Percentiles rank a stretch among this genome's conserved stretches.
Conservation (phyloP, 2,113 vertebrate genomes). For the Chroicocephalus ridibundus region DNA sequence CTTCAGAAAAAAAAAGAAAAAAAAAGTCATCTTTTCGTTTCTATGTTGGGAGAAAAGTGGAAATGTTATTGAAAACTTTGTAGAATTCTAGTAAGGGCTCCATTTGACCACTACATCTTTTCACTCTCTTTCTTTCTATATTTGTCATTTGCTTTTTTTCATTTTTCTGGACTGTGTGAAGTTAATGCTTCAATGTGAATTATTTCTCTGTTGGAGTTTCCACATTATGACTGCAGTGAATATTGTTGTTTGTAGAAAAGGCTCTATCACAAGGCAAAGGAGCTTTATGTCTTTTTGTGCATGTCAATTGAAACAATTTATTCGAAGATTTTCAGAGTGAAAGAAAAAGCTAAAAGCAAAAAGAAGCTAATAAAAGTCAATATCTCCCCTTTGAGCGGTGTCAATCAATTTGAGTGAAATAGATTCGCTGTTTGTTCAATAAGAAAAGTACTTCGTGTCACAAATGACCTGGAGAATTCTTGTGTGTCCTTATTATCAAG, state of each 20-base stretch:
- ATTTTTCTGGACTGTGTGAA: not conserved
- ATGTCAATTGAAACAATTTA: constrained; percentile 15
- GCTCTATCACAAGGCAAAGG: not conserved
- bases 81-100: not conserved
- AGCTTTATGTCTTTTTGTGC: not conserved
- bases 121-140: not conserved
- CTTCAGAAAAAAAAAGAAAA: not conserved
- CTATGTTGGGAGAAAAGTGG: not conserved
- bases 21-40: not conserved
- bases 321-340: not conserved
- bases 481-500: constrained; percentile 11
- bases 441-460: not conserved
- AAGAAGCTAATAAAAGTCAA: constrained; percentile 47
- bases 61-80: not conserved
- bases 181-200: not conserved
- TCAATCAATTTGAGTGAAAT: constrained; percentile 36
- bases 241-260: not conserved
- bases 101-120: not conserved
- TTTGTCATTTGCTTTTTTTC: not conserved
- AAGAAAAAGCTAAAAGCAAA: constrained; percentile 13
- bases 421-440: not conserved
- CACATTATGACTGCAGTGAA: not conserved
- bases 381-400: constrained; percentile 4
- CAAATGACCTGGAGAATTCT: constrained; percentile 27
- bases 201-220: not conserved